A percentile compares a stretch with the other conserved stretches of the same genome.
These are phyloP conservation scores for Drosophila borealis DNA, from an alignment of 2,888 invertebrate genomes.

Conservation along the genomic window DNA sequence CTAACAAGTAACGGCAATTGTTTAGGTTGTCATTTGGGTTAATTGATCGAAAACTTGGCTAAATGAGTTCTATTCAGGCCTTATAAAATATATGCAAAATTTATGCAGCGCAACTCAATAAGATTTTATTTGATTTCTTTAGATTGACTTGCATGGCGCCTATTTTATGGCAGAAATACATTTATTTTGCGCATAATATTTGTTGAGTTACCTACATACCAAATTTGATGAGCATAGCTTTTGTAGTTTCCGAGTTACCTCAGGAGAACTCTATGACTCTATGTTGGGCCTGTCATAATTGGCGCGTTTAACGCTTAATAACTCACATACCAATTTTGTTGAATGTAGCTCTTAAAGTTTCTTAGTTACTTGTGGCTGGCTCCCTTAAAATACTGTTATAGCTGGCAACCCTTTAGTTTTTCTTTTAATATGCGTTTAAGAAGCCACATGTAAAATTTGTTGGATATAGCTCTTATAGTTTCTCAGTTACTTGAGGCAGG, in stretches of 20 bases:
- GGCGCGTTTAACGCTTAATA: not conserved
- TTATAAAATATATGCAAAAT: slow-evolving; percentile 10
- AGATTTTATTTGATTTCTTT: not conserved
- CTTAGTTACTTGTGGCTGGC: too few species aligned
- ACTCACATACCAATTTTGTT: not conserved
- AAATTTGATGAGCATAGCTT: slow-evolving; percentile 1
- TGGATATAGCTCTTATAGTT: too few species aligned
- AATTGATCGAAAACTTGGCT: slow-evolving; percentile 30
- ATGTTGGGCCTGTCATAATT: not conserved
- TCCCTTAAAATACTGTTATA: too few species aligned
- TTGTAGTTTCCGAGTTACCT: not conserved
- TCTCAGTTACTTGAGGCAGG: too few species aligned
- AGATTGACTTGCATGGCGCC: not conserved
- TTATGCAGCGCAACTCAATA: not conserved
- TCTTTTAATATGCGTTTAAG: too few species aligned
- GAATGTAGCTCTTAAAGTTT: too few species aligned
- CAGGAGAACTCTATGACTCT: not conserved
- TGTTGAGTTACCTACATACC: not conserved
- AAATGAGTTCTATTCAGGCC: not conserved
- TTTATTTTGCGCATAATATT: not conserved
- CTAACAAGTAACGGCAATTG: slow-evolving; percentile 24
- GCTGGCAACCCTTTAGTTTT: too few species aligned
- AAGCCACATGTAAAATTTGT: too few species aligned
- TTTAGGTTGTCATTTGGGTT: slow-evolving; percentile 33
- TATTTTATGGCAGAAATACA: not conserved